Conservation (phyloP, 2,888 invertebrate species). For the Xestia c-nigrum region DNA sequence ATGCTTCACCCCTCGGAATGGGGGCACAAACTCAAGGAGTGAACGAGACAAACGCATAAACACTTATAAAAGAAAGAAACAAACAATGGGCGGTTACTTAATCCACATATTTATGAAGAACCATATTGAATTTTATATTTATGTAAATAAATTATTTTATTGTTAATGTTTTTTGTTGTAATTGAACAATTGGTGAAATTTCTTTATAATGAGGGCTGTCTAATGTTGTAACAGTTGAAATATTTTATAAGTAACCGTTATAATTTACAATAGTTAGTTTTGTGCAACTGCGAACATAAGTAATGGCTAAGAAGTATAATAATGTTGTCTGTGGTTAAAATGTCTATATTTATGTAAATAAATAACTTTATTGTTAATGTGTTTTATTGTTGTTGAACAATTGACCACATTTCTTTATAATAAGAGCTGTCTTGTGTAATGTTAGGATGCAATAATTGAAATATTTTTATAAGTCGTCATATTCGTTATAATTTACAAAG, state of each 20-base stretch:
- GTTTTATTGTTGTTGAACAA: conserved; percentile 53
- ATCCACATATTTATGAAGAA: conserved; percentile 36
- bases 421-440: conserved; percentile 32
- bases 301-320: conserved; percentile 42
- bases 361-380: conserved; percentile 42
- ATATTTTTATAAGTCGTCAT: conserved; percentile 27
- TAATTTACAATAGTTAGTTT: conserved; percentile 42
- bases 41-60: conserved; percentile 80
- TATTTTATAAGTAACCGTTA: conserved; percentile 23
- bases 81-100: conserved; percentile 66
- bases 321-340: conserved; percentile 44
- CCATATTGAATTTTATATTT: conserved; percentile 53
- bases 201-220: conserved; percentile 42
- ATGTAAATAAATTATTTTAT: conserved; percentile 53
- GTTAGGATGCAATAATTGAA: conserved; percentile 36
- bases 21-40: conserved; percentile 66
- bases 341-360: conserved; percentile 42
- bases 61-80: conserved; percentile 61
- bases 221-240: conserved; percentile 41
- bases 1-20: conserved; percentile 72
- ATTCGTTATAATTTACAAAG: conserved; percentile 34
- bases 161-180: conserved; percentile 43
- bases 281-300: conserved; percentile 32
- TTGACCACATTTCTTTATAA: conserved; percentile 50
- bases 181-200: conserved; percentile 53